Evolutionary conservation across 92 coral and sea anemone species (phyloP).

Genomic region (Chrysogorgia sp.): DNA sequence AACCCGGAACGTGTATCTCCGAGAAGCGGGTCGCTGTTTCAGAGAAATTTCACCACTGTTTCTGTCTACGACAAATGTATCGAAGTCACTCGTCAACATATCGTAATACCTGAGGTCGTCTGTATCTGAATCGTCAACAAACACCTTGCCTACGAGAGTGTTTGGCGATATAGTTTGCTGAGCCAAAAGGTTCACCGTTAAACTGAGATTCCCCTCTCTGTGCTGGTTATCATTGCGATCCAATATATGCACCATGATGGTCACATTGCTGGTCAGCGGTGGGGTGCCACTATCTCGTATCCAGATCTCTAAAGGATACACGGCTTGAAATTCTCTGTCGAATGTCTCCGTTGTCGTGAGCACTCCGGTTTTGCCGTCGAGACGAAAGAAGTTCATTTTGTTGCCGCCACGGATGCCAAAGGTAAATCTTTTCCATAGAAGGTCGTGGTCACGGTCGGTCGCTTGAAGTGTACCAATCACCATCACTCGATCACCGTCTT

Average conservation of each 20-base stretch:
- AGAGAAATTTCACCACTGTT: slow-evolving; percentile 71
- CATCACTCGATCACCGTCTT: slow-evolving; percentile 58
- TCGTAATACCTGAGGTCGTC: slow-evolving; percentile 78
- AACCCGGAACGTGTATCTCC: slow-evolving; percentile 60
- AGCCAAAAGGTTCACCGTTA: slow-evolving; percentile 63
- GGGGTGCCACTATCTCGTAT: slow-evolving; percentile 80
- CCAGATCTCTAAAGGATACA: slow-evolving; percentile 63
- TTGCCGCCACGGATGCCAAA: slow-evolving; percentile 68
- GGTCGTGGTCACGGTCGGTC: slow-evolving; percentile 76
- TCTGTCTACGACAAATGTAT: slow-evolving; percentile 64
- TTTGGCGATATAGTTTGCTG: slow-evolving; percentile 72
- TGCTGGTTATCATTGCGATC: slow-evolving; percentile 93
- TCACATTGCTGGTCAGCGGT: slow-evolving; percentile 49
- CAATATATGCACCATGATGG: slow-evolving; percentile 63
- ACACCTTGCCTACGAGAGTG: slow-evolving; percentile 80
- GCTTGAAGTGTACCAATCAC: slow-evolving; percentile 72
- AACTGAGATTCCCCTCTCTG: slow-evolving; percentile 64
- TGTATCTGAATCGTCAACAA: slow-evolving; percentile 85
- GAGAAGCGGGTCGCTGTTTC: slow-evolving; percentile 68
- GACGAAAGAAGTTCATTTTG: slow-evolving; percentile 57
- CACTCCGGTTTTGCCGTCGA: slow-evolving; percentile 56
- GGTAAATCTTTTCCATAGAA: slow-evolving; percentile 80
- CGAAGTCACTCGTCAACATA: slow-evolving; percentile 57
- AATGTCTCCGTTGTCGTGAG: slow-evolving; percentile 59
- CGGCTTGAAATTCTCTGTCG: slow-evolving; percentile 74